A percentile compares a stretch with the other conserved stretches of the same genome.
phyloP scores from a whole-genome alignment of 2,113 vertebrate genomes.

The Chionomys nivalis region DNA sequence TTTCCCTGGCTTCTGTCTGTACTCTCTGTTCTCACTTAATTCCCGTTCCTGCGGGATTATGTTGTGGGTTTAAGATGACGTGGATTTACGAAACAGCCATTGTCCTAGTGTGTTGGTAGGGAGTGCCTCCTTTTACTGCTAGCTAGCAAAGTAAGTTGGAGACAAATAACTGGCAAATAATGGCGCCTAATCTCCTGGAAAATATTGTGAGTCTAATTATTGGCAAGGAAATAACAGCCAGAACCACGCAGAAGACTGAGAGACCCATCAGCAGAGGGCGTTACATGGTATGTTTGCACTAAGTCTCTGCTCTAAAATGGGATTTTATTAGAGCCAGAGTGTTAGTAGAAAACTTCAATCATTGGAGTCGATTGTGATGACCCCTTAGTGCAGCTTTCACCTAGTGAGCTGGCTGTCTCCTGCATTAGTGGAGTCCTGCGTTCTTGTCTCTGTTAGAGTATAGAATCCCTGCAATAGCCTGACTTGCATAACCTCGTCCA shows the following conservation, averaged over 20 bases:
- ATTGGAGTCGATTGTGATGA: background rate
- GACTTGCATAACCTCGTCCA: background rate
- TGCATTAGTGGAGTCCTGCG: background rate
- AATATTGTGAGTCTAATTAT: background rate
- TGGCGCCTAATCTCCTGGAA: background rate
- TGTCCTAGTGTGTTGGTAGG: background rate
- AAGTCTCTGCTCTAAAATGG: slow-evolving; percentile 20
- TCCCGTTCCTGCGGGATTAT: slow-evolving; percentile 37
- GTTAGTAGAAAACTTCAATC: slow-evolving; percentile 16
- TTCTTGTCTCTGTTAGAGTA: background rate
- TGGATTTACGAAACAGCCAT: background rate
- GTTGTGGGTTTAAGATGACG: slow-evolving; percentile 20
- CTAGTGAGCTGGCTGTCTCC: background rate
- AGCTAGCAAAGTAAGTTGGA: slow-evolving; percentile 44
- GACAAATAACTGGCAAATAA: slow-evolving; percentile 8
- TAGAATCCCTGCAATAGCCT: background rate
- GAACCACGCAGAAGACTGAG: background rate
- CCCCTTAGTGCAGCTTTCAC: background rate
- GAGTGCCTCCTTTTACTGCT: slow-evolving; percentile 3
- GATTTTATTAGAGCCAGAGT: background rate
- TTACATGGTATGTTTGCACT: background rate
- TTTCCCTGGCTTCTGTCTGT: slow-evolving; percentile 13
- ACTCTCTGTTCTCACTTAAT: slow-evolving; percentile 53
- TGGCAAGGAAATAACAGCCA: slow-evolving; percentile 23
- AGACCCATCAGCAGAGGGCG: background rate